phyloP scores from a whole-genome alignment of 2,113 vertebrate species.

The Edolisoma coerulescens region DNA sequence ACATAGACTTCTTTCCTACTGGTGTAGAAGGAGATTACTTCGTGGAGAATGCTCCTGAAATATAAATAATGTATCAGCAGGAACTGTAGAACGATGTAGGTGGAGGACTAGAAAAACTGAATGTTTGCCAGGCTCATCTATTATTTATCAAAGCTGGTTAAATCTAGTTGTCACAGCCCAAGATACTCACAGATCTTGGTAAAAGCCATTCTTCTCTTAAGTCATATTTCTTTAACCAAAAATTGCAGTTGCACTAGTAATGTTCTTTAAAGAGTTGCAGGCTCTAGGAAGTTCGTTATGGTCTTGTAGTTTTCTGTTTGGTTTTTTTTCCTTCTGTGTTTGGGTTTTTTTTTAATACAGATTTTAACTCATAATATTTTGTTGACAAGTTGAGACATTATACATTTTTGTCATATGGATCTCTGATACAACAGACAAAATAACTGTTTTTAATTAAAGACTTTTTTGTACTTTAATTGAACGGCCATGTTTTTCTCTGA shows the following conservation, averaged over 20 bases:
- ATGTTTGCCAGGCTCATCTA: constrained; percentile 37
- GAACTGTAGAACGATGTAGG: constrained; percentile 48
- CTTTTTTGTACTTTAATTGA: neutral
- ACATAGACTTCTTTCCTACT: neutral
- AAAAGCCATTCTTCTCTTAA: neutral
- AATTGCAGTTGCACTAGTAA: neutral
- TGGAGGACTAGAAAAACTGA: constrained; percentile 29
- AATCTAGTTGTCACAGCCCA: constrained; percentile 39
- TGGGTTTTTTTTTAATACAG: neutral
- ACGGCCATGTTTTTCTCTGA: neutral
- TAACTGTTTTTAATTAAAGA: neutral
- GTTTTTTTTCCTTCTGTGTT: neutral
- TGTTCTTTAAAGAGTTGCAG: neutral
- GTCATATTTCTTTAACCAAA: neutral
- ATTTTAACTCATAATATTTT: neutral
- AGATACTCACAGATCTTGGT: neutral
- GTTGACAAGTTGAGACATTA: neutral
- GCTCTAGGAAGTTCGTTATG: neutral
- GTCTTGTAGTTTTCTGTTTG: neutral
- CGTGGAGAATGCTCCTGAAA: neutral
- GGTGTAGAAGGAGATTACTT: neutral
- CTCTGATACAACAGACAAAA: neutral
- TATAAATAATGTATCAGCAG: constrained; percentile 55
- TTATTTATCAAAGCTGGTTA: constrained; percentile 51
- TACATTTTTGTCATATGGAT: neutral